Evolutionary conservation across 2,113 vertebrate species (phyloP).

Genomic region (Riparia riparia): DNA sequence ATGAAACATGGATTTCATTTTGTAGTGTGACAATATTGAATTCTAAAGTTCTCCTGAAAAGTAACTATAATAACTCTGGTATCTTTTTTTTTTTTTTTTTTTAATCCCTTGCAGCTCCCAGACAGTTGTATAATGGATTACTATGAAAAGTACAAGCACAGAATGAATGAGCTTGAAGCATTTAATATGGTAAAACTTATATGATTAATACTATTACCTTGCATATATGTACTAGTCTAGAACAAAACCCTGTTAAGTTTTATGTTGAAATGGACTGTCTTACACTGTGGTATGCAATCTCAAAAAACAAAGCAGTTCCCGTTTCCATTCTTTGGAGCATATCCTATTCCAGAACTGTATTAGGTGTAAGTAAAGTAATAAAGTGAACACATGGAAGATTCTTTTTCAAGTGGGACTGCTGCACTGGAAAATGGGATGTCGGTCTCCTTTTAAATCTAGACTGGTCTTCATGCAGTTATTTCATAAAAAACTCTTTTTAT

Average conservation of each 20-base stretch:
- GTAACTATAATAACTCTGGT: slow-evolving; percentile 1
- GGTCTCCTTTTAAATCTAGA: slow-evolving; percentile 71
- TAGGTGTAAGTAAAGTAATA: slow-evolving; percentile 76
- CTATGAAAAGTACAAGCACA: slow-evolving; percentile 82
- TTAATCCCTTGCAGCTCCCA: slow-evolving; percentile 75
- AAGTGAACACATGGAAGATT: slow-evolving; percentile 75
- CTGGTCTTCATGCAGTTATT: slow-evolving; percentile 66
- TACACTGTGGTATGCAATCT: slow-evolving; percentile 46
- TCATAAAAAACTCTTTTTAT: slow-evolving; percentile 67
- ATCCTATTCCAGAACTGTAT: slow-evolving; percentile 73
- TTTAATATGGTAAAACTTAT: slow-evolving; percentile 90
- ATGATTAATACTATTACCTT: slow-evolving; percentile 42
- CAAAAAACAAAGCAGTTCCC: slow-evolving; percentile 42
- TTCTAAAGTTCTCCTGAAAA: slow-evolving; percentile 24
- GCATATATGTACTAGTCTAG: slow-evolving; percentile 6
- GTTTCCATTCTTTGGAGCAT: slow-evolving; percentile 20
- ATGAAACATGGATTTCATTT: not conserved
- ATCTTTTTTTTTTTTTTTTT: not conserved
- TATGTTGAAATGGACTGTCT: slow-evolving; percentile 46
- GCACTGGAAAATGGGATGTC: slow-evolving; percentile 57
- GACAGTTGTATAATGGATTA: slow-evolving; percentile 86
- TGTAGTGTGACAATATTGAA: not conserved
- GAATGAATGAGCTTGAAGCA: slow-evolving; percentile 89
- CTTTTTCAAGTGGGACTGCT: slow-evolving; percentile 68
- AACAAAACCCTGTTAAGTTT: slow-evolving; percentile 60